Evolutionary conservation across 1,140 invertebrate genomes (phyloP).

Genomic region (Lordiphosa clarofinis): DNA sequence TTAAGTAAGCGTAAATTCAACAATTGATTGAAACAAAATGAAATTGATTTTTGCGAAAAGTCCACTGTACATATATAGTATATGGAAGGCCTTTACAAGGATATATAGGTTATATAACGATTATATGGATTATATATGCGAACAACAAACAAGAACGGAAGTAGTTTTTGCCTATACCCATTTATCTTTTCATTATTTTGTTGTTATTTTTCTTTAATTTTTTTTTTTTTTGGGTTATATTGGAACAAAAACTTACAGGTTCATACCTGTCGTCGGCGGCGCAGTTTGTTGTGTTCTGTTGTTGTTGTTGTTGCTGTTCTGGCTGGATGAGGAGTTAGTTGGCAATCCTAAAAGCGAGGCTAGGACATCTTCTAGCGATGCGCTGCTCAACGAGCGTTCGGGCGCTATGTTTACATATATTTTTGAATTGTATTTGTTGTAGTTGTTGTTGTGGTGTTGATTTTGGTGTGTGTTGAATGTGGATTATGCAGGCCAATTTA

Average conservation of each 20-base stretch:
- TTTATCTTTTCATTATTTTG: constrained; percentile 29
- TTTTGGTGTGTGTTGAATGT: constrained; percentile 10
- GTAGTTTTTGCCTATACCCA: constrained; percentile 47
- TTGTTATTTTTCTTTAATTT: constrained; percentile 30
- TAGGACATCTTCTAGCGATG: constrained; percentile 95
- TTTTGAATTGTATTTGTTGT: constrained; percentile 26
- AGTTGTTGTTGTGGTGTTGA: constrained; percentile 15
- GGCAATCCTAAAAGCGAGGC: constrained; percentile 93
- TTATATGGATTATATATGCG: constrained; percentile 29
- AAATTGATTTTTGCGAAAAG: too few relatives aligned
- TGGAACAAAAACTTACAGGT: constrained; percentile 86
- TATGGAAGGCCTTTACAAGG: neutral
- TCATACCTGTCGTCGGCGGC: constrained; percentile 78
- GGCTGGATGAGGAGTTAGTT: constrained; percentile 69
- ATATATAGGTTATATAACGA: constrained; percentile 14
- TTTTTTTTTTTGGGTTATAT: constrained; percentile 35
- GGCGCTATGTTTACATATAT: constrained; percentile 55
- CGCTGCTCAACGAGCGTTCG: constrained; percentile 86
- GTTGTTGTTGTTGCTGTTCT: constrained; percentile 46
- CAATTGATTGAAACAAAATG: too few relatives aligned
- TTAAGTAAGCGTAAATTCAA: too few relatives aligned
- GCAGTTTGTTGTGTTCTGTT: constrained; percentile 41
- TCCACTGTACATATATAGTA: too few relatives aligned
- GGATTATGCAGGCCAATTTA: constrained; percentile 20
- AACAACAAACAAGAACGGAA: constrained; percentile 56